phyloP scores from a whole-genome alignment of 1,140 invertebrate genomes.

The Meteorus sp. region DNA sequence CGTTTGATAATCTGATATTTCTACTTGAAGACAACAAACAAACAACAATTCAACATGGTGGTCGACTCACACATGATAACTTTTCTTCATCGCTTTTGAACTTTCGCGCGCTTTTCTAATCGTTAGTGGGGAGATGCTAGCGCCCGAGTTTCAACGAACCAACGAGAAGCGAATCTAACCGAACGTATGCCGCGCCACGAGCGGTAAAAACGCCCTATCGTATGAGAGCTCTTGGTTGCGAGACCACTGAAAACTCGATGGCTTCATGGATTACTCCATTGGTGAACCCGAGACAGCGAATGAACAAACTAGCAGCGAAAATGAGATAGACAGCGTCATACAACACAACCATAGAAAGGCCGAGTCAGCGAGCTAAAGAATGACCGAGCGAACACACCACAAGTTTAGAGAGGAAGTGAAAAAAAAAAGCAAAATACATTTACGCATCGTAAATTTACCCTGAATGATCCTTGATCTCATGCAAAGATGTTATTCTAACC shows the following conservation, averaged over 20 bases:
- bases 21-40: no score
- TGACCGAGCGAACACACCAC: neutral
- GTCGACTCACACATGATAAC: neutral
- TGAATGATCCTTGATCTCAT: conserved; percentile 18
- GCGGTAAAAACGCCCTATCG: conserved; percentile 43
- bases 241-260: conserved; percentile 25
- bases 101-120: conserved; percentile 11
- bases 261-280: conserved; percentile 2
- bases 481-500: neutral
- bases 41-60: no score
- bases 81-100: neutral
- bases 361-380: conserved; percentile 7
- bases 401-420: conserved; percentile 11
- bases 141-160: conserved; percentile 27
- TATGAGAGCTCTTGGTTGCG: conserved; percentile 32
- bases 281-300: conserved; percentile 19
- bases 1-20: no score
- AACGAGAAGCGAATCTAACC: conserved; percentile 36
- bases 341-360: no score
- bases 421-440: conserved; percentile 22
- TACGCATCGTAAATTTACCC: conserved; percentile 23
- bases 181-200: conserved; percentile 49
- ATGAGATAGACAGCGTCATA: neutral
- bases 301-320: neutral
- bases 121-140: no score